Conservation (phyloP, 1,140 invertebrate genomes). For the Drosophila pseudoobscura region DNA sequence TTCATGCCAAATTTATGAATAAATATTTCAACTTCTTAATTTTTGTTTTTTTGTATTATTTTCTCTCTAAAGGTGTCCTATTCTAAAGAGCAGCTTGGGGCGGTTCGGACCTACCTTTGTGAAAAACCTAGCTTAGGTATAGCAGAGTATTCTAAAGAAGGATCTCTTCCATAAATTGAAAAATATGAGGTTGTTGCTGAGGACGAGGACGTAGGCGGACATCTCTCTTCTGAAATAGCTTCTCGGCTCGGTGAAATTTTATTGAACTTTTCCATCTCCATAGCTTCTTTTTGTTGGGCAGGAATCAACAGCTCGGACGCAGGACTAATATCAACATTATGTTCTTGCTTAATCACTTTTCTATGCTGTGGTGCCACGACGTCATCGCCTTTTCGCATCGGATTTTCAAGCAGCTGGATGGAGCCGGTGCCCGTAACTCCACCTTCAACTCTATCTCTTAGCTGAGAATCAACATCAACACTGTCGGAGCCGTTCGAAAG, state of each 20-base stretch:
- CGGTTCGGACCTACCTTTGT: slow-evolving; percentile 3
- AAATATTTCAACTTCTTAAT: no score
- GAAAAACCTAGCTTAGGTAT: slow-evolving; percentile 6
- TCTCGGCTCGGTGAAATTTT: background rate
- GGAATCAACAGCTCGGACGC: background rate
- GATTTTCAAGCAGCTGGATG: no score
- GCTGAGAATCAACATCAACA: background rate
- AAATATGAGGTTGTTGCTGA: slow-evolving; percentile 1
- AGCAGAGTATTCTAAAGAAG: background rate
- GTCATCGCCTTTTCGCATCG: background rate
- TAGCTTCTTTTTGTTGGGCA: no score
- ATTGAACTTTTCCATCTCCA: no score
- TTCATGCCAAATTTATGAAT: no score
- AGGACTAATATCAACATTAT: background rate
- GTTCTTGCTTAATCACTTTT: slow-evolving; percentile 5
- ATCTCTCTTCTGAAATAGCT: background rate
- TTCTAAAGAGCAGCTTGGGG: background rate
- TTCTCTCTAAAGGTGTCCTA: background rate
- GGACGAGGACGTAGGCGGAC: slow-evolving; percentile 2
- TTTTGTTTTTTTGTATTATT: no score
- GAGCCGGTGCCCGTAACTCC: background rate
- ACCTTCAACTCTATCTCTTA: background rate
- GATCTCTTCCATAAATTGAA: slow-evolving; percentile 4
- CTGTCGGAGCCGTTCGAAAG: background rate
- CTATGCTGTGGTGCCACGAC: background rate